Evolutionary conservation across 2,113 vertebrate genomes (phyloP), one percentile per base, ranked within the genome.

Genomic region (Dicaeum eximium): DNA sequence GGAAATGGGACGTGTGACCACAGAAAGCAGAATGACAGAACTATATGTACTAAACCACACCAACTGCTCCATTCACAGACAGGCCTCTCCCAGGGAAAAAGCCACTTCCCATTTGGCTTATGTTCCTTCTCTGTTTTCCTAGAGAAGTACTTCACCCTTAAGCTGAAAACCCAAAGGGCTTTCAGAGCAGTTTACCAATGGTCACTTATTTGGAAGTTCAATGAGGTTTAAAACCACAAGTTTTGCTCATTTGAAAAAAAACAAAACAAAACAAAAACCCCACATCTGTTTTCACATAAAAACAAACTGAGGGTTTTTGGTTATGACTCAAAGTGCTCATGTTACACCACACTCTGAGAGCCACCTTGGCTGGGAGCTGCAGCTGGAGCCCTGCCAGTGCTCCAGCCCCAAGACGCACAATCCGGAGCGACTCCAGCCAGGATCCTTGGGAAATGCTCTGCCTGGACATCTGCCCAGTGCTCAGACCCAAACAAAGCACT

Each of bases 401-500:
- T 85, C 70, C 92, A 90, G 28, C 67, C 58, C 82, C 5, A 7
- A 79, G 77, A 80, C 0, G 2, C 57, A 45, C 53, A 70, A 85
- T 30, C 51, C 65, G 2, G 57, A 85, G 71, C 2, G 0, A 44
- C 62, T 85, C 57, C 14, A 72, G 77, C 84, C 17, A 75, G 77
- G 61, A 71, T 27, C 33, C 16, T 10, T 33, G 81, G 67, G 90
- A 90, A 95, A 85, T 15, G 37, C 70, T 93, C 85, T 44, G 85
- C 79, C 84, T 92, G 87, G 92, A 70, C 82, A 80, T 23, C 50
- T 62, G 78, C 90, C 92, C 88, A 30, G 81, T 7, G 19, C 92
- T 92, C 92, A 58, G 85, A 88, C 86, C 95, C 85, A 96, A 93
- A 95, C 83, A 93, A 80, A 96, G 73, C 73, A 13, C 74, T 73